These are phyloP conservation scores for Caradrina clavipalpis DNA, from an alignment of 2,888 invertebrate species.

Conservation along the genomic window DNA sequence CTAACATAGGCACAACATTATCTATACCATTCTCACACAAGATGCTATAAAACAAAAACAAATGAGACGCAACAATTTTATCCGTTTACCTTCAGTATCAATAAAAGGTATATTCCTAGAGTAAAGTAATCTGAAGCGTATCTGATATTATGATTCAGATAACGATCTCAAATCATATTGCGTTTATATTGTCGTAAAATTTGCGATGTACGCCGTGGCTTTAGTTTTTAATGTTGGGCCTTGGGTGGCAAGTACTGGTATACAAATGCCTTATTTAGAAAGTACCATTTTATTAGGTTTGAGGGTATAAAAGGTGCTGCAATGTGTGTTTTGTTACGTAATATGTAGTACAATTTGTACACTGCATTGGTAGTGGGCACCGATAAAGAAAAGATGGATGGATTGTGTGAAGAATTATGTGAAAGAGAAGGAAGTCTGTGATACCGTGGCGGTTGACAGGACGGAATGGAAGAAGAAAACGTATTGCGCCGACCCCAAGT, in stretches of 20 bases:
- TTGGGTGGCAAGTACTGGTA: conserved; percentile 12
- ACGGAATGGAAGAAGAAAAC: no score
- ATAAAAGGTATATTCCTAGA: conserved; percentile 42
- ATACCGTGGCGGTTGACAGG: no score
- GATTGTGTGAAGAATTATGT: no score
- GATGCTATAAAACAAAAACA: not conserved
- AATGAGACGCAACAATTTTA: conserved; percentile 27
- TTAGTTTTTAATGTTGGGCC: conserved; percentile 49
- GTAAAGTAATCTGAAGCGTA: conserved; percentile 41
- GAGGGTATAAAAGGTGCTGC: conserved; percentile 41
- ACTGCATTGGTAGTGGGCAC: not conserved
- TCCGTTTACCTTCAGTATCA: conserved; percentile 11
- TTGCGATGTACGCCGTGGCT: conserved; percentile 40
- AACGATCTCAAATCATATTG: conserved; percentile 52
- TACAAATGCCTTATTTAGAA: conserved; percentile 50
- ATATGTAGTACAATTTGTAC: not conserved
- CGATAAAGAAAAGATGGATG: no score
- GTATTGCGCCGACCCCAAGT: no score
- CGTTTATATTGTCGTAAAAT: conserved; percentile 65
- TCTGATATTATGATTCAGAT: conserved; percentile 59
- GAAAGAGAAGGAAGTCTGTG: no score
- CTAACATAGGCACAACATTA: not conserved
- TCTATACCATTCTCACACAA: not conserved
- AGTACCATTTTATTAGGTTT: conserved; percentile 33
- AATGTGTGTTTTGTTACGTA: conserved; percentile 20